Evolutionary conservation across 2,888 invertebrate genomes (phyloP).

Genomic region (Clistopyga incitator): DNA sequence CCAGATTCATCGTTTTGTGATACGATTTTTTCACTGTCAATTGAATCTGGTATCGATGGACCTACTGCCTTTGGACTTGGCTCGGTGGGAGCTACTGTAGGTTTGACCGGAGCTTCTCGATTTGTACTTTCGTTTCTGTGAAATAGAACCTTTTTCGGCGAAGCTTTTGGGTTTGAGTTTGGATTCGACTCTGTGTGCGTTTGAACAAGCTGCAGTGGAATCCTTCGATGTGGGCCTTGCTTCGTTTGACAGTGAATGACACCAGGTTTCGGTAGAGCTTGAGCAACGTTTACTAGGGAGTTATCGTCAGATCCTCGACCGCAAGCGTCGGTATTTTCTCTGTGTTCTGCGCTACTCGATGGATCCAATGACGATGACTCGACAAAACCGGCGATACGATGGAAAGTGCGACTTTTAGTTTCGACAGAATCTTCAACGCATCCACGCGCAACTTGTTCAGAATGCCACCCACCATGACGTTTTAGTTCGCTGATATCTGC

Average conservation of each 20-base stretch:
- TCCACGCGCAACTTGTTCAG: conserved; percentile 46
- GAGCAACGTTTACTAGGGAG: conserved; percentile 24
- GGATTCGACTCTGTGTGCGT: too few relatives aligned
- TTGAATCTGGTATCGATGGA: too few relatives aligned
- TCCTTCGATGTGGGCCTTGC: too few relatives aligned
- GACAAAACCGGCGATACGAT: neutral
- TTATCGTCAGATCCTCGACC: conserved; percentile 28
- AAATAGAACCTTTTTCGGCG: conserved; percentile 23
- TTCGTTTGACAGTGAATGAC: neutral
- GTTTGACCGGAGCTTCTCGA: too few relatives aligned
- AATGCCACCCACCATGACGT: conserved; percentile 63
- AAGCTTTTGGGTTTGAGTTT: neutral
- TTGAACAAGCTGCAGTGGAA: too few relatives aligned
- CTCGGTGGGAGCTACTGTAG: too few relatives aligned
- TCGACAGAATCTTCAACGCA: conserved; percentile 28
- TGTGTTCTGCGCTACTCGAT: conserved; percentile 11
- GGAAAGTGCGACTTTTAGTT: too few relatives aligned
- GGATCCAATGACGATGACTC: conserved; percentile 19
- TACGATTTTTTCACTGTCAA: too few relatives aligned
- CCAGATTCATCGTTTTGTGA: too few relatives aligned
- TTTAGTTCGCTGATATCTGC: conserved; percentile 6
- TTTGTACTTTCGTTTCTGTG: conserved; percentile 8
- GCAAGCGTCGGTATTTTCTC: conserved; percentile 20
- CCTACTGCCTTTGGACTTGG: too few relatives aligned
- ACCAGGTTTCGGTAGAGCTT: conserved; percentile 22